phyloP scores from a whole-genome alignment of 2,797 vertebrate species.

The Danio tinwini region DNA sequence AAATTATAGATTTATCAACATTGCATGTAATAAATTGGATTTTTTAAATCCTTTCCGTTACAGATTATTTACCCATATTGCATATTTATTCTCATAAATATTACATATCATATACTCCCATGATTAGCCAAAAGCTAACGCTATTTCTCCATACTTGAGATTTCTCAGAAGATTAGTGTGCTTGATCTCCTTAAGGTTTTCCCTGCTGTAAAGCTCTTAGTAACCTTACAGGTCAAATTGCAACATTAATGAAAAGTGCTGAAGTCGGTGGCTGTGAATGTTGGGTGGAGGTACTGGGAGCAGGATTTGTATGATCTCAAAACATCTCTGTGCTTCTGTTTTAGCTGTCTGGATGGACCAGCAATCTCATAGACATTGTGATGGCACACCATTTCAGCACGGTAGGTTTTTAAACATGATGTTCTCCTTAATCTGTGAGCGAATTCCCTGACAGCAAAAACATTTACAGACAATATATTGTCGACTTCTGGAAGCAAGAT shows the following conservation, averaged over 20 bases:
- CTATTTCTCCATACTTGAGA: conserved; percentile 27
- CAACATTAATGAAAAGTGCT: conserved; percentile 10
- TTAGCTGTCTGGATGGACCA: conserved; percentile 93
- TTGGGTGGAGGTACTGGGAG: background rate
- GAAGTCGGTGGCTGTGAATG: background rate
- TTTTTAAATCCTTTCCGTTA: background rate
- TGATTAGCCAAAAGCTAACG: background rate
- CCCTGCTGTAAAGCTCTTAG: conserved; percentile 24
- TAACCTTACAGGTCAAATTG: conserved; percentile 20
- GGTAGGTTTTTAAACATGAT: conserved; percentile 76
- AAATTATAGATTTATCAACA: background rate
- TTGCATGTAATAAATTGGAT: background rate
- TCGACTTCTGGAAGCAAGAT: too few species aligned
- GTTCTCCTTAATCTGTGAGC: background rate
- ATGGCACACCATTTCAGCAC: conserved; percentile 93
- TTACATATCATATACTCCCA: background rate
- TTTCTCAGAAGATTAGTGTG: conserved; percentile 40
- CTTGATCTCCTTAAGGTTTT: conserved; percentile 41
- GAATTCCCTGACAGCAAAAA: background rate
- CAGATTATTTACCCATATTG: background rate
- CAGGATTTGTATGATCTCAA: background rate
- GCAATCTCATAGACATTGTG: conserved; percentile 89
- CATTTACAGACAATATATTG: too few species aligned
- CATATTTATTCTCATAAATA: background rate
- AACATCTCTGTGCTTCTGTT: conserved; percentile 40